A percentile compares a stretch with the other conserved stretches of the same genome.
These are phyloP conservation scores for Hirtodrosophila confusa DNA, from an alignment of 2,888 invertebrate species.

Conservation along the genomic window DNA sequence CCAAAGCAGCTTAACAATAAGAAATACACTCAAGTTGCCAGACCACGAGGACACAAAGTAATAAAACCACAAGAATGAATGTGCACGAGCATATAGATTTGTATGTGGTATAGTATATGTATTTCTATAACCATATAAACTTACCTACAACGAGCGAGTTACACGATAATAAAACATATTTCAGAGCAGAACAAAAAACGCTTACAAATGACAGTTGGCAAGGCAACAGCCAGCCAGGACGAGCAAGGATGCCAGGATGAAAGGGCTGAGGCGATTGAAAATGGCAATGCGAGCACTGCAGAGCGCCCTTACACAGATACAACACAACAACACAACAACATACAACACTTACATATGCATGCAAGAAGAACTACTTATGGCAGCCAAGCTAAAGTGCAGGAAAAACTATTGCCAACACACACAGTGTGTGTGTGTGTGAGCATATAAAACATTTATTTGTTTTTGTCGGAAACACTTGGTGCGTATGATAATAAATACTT, in stretches of 20 bases:
- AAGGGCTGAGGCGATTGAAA: slow-evolving; percentile 7
- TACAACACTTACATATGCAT: slow-evolving; percentile 22
- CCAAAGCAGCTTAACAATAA: slow-evolving; percentile 37
- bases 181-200: slow-evolving; percentile 57
- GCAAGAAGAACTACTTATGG: slow-evolving; percentile 47
- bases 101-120: slow-evolving; percentile 10
- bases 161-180: slow-evolving; percentile 78
- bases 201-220: slow-evolving; percentile 49
- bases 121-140: slow-evolving; percentile 41
- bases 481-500: slow-evolving; percentile 79
- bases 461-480: slow-evolving; percentile 78
- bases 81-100: slow-evolving; percentile 7
- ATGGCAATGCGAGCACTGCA: slow-evolving; percentile 27
- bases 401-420: slow-evolving; percentile 40
- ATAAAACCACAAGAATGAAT: slow-evolving; percentile 38
- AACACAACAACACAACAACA: slow-evolving; percentile 9
- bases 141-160: slow-evolving; percentile 63
- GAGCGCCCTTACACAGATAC: not conserved
- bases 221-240: slow-evolving; percentile 27
- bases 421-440: slow-evolving; percentile 12
- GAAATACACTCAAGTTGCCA: slow-evolving; percentile 28
- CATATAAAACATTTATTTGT: slow-evolving; percentile 73
- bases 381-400: slow-evolving; percentile 49
- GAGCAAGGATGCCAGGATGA: not conserved
- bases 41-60: slow-evolving; percentile 24